A percentile compares a stretch with the other conserved stretches of the same genome.
phyloP scores from a whole-genome alignment of 2,113 vertebrate species.

The Neopipo cinnamomea region DNA sequence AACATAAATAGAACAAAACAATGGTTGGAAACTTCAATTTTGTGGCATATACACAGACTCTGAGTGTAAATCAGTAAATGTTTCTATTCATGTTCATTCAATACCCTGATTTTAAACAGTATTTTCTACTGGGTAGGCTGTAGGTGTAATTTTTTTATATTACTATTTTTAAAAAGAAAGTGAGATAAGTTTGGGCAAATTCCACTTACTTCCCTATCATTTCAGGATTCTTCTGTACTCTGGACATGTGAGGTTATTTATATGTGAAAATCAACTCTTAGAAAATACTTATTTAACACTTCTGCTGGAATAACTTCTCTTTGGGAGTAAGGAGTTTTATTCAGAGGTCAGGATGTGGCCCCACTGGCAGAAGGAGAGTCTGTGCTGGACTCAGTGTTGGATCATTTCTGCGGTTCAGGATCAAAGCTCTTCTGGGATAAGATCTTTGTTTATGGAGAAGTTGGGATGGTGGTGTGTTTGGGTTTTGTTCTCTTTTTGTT shows the following conservation, averaged over 20 bases:
- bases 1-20: neutral
- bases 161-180: neutral
- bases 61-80: neutral
- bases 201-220: neutral
- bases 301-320: neutral
- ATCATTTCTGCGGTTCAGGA: neutral
- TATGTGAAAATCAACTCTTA: neutral
- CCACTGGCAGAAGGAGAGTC: neutral
- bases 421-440: neutral
- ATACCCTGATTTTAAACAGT: neutral
- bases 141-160: neutral
- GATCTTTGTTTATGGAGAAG: neutral
- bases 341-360: neutral
- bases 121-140: neutral
- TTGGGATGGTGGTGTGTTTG: neutral
- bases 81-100: neutral
- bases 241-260: neutral
- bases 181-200: neutral
- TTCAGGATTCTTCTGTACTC: neutral
- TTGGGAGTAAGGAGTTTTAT: neutral
- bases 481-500: neutral
- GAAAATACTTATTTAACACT: neutral
- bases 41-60: neutral
- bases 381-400: fast-evolving
- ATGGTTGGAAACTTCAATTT: neutral